phyloP scores from a whole-genome alignment of 1,140 invertebrate species.

The Pseudomyrmex cubaensis region DNA sequence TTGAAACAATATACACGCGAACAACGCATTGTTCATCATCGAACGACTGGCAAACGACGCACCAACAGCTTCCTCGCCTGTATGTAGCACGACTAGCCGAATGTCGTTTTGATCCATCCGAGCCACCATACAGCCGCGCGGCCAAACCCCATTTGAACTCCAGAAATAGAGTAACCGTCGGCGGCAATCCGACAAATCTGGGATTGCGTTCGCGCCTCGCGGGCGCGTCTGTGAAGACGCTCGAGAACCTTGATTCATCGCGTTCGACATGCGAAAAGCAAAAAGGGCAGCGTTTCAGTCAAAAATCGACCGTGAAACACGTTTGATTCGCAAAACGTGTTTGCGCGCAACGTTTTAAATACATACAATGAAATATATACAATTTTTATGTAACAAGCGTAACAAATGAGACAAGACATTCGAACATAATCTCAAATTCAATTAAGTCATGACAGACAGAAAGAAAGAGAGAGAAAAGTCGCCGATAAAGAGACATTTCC shows the following conservation, averaged over 20 bases:
- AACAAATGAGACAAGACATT: no score
- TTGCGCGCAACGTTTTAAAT: not conserved
- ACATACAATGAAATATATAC: not conserved
- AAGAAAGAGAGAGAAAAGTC: no score
- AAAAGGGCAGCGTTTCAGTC: not conserved
- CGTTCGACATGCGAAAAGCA: not conserved
- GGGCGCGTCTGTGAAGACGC: not conserved
- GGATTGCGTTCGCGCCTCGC: constrained; percentile 5
- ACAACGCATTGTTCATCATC: constrained; percentile 18
- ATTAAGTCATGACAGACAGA: not conserved
- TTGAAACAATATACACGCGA: constrained; percentile 3
- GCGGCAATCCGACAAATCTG: constrained; percentile 47
- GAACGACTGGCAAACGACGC: not conserved
- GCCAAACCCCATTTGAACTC: constrained; percentile 63
- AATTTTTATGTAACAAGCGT: no score
- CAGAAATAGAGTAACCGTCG: constrained; percentile 71
- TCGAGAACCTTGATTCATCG: not conserved
- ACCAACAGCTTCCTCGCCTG: not conserved
- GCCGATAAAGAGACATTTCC: no score
- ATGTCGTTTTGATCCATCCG: constrained; percentile 4
- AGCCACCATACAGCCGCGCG: not conserved
- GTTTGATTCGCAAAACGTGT: not conserved
- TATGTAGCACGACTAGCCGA: not conserved
- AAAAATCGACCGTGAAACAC: constrained; percentile 5
- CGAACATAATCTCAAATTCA: not conserved